Evolutionary conservation across 2,113 vertebrate genomes (phyloP).

Genomic region (Phainopepla nitens): DNA sequence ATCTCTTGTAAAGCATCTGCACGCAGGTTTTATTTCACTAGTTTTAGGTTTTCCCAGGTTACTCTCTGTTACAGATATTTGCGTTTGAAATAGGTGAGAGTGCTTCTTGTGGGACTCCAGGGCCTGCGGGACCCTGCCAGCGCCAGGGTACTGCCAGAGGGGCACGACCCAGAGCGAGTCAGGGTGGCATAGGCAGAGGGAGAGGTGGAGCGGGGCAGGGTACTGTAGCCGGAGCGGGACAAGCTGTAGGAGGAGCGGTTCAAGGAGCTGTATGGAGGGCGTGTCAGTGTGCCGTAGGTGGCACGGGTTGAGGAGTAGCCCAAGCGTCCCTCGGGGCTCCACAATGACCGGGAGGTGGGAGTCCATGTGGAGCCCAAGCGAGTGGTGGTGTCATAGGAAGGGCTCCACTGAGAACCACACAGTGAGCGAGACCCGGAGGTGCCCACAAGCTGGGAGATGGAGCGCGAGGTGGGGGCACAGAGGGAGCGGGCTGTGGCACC

Average conservation of each 20-base stretch:
- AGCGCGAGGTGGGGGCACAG: not conserved
- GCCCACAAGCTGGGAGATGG: not conserved
- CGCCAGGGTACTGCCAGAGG: not conserved
- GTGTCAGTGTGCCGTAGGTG: not conserved
- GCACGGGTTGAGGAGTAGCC: not conserved
- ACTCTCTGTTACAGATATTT: not conserved
- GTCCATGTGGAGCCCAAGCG: not conserved
- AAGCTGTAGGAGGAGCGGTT: not conserved
- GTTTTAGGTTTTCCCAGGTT: not conserved
- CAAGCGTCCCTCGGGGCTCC: not conserved
- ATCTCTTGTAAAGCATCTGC: not conserved
- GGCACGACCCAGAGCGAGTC: not conserved
- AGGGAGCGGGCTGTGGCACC: not conserved
- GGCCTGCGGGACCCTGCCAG: not conserved
- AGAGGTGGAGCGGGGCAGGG: conserved; percentile 6
- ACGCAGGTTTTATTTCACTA: not conserved
- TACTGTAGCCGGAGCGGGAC: not conserved
- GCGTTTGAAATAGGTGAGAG: conserved; percentile 14
- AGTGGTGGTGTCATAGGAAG: not conserved
- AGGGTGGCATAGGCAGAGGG: not conserved
- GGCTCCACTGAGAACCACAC: not conserved
- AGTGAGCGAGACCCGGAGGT: not conserved
- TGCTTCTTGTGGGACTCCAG: conserved; percentile 20
- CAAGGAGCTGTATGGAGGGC: not conserved
- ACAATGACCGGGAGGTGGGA: not conserved